These are phyloP conservation scores for Poeciliopsis occidentalis DNA, from an alignment of 2,113 vertebrate genomes.

Conservation along the genomic window DNA sequence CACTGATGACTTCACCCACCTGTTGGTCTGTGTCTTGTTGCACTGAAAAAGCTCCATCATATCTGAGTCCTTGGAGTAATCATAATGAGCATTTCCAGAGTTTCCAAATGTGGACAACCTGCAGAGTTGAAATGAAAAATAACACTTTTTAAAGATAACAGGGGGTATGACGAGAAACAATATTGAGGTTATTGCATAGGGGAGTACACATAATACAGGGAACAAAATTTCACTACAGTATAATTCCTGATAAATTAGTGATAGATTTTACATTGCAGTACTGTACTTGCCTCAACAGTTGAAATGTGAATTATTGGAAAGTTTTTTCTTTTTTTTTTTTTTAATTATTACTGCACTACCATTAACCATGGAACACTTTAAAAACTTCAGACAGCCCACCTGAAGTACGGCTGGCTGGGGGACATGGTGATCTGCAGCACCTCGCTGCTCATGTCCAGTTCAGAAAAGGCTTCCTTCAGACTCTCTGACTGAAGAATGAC, in stretches of 20 bases:
- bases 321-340: neutral
- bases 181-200: too few relatives aligned
- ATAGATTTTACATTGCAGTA: neutral
- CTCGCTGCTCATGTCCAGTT: slow-evolving; percentile 96
- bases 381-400: slow-evolving; percentile 73
- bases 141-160: neutral
- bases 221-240: neutral
- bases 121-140: slow-evolving; percentile 17
- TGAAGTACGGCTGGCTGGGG: slow-evolving; percentile 91
- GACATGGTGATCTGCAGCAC: slow-evolving; percentile 96
- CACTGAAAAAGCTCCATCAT: slow-evolving; percentile 96
- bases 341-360: neutral
- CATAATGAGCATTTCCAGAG: slow-evolving; percentile 93
- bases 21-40: slow-evolving; percentile 90
- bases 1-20: slow-evolving; percentile 69
- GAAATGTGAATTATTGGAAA: neutral
- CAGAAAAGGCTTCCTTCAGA: slow-evolving; percentile 93
- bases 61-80: slow-evolving; percentile 95
- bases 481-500: slow-evolving; percentile 96
- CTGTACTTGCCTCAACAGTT: too few relatives aligned
- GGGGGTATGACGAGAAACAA: too few relatives aligned
- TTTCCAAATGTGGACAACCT: slow-evolving; percentile 97
- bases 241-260: neutral
- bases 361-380: neutral
- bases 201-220: too few relatives aligned